These are phyloP conservation scores for Zenarchopterus dispar DNA, from an alignment of 2,797 vertebrate genomes.

Conservation along the genomic window DNA sequence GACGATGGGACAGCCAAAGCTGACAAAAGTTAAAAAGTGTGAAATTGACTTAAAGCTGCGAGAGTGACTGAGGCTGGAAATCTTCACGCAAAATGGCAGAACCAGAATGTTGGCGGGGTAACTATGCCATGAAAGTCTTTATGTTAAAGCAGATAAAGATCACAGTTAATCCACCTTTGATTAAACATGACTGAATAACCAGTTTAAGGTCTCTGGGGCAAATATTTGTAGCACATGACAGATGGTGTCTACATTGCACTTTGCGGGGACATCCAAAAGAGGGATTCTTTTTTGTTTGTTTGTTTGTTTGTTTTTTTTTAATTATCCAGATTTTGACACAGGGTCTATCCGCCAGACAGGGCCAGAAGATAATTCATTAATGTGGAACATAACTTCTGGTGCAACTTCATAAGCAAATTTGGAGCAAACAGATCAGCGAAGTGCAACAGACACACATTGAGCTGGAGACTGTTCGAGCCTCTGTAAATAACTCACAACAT, in stretches of 20 bases:
- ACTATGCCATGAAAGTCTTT: conserved; percentile 14
- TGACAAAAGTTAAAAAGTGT: conserved; percentile 16
- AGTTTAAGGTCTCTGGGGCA: background rate
- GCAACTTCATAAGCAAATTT: conserved; percentile 1
- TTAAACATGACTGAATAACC: background rate
- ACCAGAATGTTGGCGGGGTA: conserved; percentile 10
- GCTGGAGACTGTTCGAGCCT: background rate
- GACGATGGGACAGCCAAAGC: background rate
- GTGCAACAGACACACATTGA: background rate
- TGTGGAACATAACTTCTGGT: background rate
- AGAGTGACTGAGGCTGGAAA: conserved; percentile 12
- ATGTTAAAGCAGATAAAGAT: conserved; percentile 6
- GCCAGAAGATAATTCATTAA: conserved; percentile 2
- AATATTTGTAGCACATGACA: conserved; percentile 5
- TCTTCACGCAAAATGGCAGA: conserved; percentile 13
- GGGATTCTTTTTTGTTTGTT: background rate
- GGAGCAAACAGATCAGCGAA: conserved; percentile 3
- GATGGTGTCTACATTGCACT: conserved; percentile 2
- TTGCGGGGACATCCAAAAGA: conserved; percentile 2
- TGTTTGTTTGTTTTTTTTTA: background rate
- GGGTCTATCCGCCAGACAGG: background rate
- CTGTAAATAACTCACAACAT: background rate
- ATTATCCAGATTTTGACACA: conserved; percentile 1
- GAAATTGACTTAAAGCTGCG: conserved; percentile 15
- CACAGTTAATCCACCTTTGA: background rate